Base-by-base conservation (phyloP, 2,888 invertebrate species). In the Chymomyza procnemis region DNA sequence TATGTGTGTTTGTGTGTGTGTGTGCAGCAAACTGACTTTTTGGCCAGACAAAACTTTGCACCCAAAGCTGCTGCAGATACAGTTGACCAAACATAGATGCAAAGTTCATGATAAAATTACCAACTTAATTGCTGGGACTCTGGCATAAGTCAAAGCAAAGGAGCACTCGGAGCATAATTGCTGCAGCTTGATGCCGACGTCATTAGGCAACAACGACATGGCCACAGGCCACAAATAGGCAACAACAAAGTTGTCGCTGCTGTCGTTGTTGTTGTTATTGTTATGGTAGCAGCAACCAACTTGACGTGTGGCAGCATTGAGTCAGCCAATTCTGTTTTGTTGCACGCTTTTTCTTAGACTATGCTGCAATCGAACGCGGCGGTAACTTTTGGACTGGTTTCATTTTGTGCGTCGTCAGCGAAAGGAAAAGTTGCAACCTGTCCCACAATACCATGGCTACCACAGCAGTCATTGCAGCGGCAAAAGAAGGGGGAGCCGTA, bases 61-160 rank as follows among this genome's bases (percentile, higher is more conserved):
- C 55, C 64, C 71, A 64, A 30, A 30, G 54, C 26, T 26, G 54
- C 26, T 26, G 61, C 30, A 34, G 65, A 22, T 71, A 69, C 75
- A 83, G 75, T 80, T 83, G 82, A 77, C 79, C 78, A 78, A 71
- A 69, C 58, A 71, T 67, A 72, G 75, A 78, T 76, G 78, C 78
- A 82, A 87, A 83, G 85, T 82, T 83, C 74, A 83, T 86, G 83
- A 85, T 87, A 78, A 87, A 83, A 83, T 82, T 80, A 85, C 64
- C 69, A 84, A 75, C 81, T 79, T 84, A 85, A 82, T 86, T 80
- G 81, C 73, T 77, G 62, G 71, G 75, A 66, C 67, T 74, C 67
- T 73, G 69, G 69, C 70, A 79, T 71, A 79, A 79, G 76, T 74
- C 77, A 76, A 76, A 74, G 74, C 66, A 60, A 69, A 61, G 62